Evolutionary conservation across 2,888 invertebrate genomes (phyloP).

Genomic region (Rhyacophila evoluta): DNA sequence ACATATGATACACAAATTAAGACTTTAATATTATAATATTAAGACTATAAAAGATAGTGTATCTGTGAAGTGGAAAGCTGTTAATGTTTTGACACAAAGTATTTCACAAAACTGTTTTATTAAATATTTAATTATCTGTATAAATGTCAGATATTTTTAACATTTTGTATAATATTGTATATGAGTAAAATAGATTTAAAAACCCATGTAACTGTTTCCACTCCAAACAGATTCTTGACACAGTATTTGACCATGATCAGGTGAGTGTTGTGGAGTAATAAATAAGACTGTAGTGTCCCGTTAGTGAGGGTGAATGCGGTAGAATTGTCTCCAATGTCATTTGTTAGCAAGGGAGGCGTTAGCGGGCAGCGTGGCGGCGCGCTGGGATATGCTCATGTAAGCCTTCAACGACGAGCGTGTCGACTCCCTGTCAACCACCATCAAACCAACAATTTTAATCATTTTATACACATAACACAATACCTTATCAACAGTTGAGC

Average conservation of each 20-base stretch:
- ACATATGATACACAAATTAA: neutral
- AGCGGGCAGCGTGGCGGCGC: constrained; percentile 89
- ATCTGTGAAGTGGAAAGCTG: neutral
- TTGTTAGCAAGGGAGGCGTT: constrained; percentile 81
- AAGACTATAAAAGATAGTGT: neutral
- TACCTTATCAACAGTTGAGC: neutral
- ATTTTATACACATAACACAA: neutral
- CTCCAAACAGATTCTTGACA: neutral
- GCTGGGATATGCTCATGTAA: constrained; percentile 78
- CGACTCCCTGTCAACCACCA: constrained; percentile 73
- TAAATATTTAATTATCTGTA: too few relatives aligned
- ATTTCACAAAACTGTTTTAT: too few relatives aligned
- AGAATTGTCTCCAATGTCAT: constrained; percentile 57
- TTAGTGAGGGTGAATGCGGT: constrained; percentile 45
- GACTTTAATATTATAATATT: neutral
- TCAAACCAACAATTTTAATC: neutral
- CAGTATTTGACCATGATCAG: constrained; percentile 16
- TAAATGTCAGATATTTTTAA: too few relatives aligned
- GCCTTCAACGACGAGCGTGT: constrained; percentile 82
- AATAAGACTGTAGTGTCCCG: constrained; percentile 5
- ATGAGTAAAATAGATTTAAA: too few relatives aligned
- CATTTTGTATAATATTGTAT: too few relatives aligned
- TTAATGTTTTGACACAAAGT: too few relatives aligned
- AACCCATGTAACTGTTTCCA: neutral
- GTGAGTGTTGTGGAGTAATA: neutral